A percentile compares a stretch with the other conserved stretches of the same genome.
Evolutionary conservation across 2,888 invertebrate species (phyloP).

Genomic region (Melipona bicolor): DNA sequence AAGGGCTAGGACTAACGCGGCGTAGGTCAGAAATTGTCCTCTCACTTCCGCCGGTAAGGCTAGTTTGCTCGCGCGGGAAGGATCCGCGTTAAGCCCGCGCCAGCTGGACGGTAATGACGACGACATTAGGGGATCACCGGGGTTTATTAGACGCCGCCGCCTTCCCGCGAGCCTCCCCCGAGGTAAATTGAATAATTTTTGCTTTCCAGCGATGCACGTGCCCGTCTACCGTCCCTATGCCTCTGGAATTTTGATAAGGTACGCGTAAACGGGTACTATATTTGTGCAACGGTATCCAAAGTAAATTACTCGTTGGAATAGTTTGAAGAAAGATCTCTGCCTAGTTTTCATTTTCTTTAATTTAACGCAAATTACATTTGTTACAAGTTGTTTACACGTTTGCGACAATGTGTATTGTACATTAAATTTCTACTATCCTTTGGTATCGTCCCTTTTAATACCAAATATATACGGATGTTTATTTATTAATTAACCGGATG

Average conservation of each 20-base stretch:
- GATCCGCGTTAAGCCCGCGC: conserved; percentile 44
- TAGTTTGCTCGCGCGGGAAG: conserved; percentile 4
- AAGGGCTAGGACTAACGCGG: conserved; percentile 63
- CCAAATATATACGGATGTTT: background rate
- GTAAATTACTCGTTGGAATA: background rate
- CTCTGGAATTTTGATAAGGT: background rate
- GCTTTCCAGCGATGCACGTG: background rate
- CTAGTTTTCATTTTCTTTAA: background rate
- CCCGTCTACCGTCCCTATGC: background rate
- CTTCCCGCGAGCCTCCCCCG: background rate
- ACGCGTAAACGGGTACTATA: too few species aligned
- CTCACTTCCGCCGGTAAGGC: conserved; percentile 43
- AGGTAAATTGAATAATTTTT: conserved; percentile 43
- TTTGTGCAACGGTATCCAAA: background rate
- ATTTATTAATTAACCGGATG: background rate
- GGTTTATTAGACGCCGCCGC: conserved; percentile 33
- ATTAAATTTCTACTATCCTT: background rate
- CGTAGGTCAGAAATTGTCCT: conserved; percentile 33
- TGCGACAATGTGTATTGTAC: background rate
- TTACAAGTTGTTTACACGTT: too few species aligned
- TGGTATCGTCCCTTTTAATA: background rate
- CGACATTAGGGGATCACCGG: conserved; percentile 36
- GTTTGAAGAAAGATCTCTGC: background rate
- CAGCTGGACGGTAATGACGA: conserved; percentile 45
- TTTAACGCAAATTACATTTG: background rate